Evolutionary conservation across 2,113 vertebrate species (phyloP), one percentile per base, ranked within the genome.

Genomic region (Protomyctophum bolini): DNA sequence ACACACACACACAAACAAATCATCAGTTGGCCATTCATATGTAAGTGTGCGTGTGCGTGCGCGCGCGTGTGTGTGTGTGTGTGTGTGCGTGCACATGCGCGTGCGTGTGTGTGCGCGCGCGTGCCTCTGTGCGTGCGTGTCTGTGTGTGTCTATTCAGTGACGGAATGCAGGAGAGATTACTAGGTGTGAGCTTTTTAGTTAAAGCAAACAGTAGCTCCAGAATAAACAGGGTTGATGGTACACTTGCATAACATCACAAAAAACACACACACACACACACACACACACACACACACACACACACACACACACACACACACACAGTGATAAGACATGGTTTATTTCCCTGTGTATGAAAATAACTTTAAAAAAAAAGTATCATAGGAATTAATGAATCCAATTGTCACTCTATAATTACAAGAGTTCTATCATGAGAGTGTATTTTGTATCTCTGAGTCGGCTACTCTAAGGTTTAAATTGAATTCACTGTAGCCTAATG

Each of bases 201-300:
- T 75, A 68, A 83, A 88, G 58, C 68, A 86, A 88, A 88, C 77
- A 88, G 41, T 33, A 60, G 75, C 70, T 73, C 11, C 51, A 3
- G 68, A 72, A 60, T 59, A 6, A 57, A 8, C 41, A 47, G 46
- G 68, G 70, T 73, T 64, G 33, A 3, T 48, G 72, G 72, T 62
- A 83, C 77, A 73, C 58, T 88, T 89, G 85, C 74, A 81, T 84
- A 91, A 88, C 56, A 46, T 12, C 8, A 15, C 55, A 57, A 14
- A 14, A 41, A 3, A 41, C 33, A 4, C 33, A 41, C 33, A 41
- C 33, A 57, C 15, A 21, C 8, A 14, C 6, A 15, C 55, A 57
- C 7, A 15, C 15, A 21, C 55, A 57, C n/a, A 15, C 55, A 15
- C 55, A 57, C 55, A 21, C 52, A n/a, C 49, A 10, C 49, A 67